Evolutionary conservation across 2,888 invertebrate genomes (phyloP), one percentile per base, ranked within the genome.

Genomic region (Gasteruption jaculator): DNA sequence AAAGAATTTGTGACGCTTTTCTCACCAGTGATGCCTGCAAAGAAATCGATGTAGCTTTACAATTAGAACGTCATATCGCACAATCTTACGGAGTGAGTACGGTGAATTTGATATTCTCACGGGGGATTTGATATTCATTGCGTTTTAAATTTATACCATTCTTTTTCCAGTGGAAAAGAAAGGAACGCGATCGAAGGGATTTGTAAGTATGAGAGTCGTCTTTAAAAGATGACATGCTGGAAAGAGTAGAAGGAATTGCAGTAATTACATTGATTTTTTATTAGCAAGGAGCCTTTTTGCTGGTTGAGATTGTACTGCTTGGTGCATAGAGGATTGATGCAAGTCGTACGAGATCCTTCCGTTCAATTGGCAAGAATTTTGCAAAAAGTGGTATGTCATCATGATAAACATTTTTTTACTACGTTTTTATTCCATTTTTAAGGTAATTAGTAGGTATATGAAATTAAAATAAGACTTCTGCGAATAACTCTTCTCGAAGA

Each of bases 301-400:
- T 76, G 80, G 58, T 79, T 79, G 2, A 87, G 86, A 67, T 76
- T 93, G 12, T 75, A 77, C 48, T 87, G 86, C 77, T 73, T 95
- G 26, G 80, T 85, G 38, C 82, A 86, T 65, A 75, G 95, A 52
- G 82, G 85, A 50, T 72, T 86, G 35, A 59, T 88, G 33, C 82
- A 87, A 54, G 78, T 86, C 16, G 54, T 87, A 21, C 74, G 94
- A 44, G 90, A 94, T 71, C 91, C 92, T 0, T 76, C 85, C 1
- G 75, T 93, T 1, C 86, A 93, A 61, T 73, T 80, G 22, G 68
- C 91, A 45, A 75, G 89, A 38, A 79, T 91, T 43, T 44, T 86
- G 7, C 91, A 94, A 65, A 90, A 92, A 76, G 73, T 91, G 68
- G 91, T 90, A 72, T 77, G 82, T 70, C 15, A 27, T 11, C 35